Base-by-base conservation (phyloP, 1,140 invertebrate genomes). In the Calliphora vicina region DNA sequence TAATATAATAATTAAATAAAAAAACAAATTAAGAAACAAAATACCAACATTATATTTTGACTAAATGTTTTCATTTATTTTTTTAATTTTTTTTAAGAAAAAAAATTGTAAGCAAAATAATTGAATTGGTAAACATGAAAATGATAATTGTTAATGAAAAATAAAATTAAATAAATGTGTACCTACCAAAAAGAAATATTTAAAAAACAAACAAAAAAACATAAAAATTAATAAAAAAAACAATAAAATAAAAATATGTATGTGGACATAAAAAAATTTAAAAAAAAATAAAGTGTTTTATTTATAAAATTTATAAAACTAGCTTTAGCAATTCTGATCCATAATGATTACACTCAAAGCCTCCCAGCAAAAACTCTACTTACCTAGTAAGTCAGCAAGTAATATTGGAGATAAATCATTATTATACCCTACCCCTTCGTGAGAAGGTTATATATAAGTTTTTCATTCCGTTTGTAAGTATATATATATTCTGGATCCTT, bases 131-230 rank as follows among this genome's bases (percentile, higher is more conserved):
- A 57, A 57, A 57, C 50, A 57, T 15, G 50, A 17, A n/a, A 17
- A 57, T n/a, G n/a, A 57, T 57, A 57, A 57, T 42, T 76, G 73
- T 42, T 35, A 29, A 81, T 12, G 35, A 57, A 35, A 82, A 73
- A 27, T 26, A 42, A 82, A 78, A 17, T 71, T 13, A 82, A 80
- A 83, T 80, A 80, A 83, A 80, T 82, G 82, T 82, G 82, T 82
- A 82, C 82, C 45, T 61, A 82, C 81, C n/a, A 29, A 67, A 80
- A 80, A 43, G 5, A 80, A 57, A 50, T 20, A 81, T 23, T 15
- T 57, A 12, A 71, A 71, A 42, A 27, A 25, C 2, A 17, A 42
- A 67, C 15, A 82, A 82, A 82, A 71, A 82, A 67, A 61, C 20
- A 67, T 26, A 71, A n/a, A 67, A 82, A 15, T 81, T 17, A 43